Evolutionary conservation across 2,888 invertebrate species (phyloP), one percentile per base, ranked within the genome.

Genomic region (Acanthacorydalis orientalis): DNA sequence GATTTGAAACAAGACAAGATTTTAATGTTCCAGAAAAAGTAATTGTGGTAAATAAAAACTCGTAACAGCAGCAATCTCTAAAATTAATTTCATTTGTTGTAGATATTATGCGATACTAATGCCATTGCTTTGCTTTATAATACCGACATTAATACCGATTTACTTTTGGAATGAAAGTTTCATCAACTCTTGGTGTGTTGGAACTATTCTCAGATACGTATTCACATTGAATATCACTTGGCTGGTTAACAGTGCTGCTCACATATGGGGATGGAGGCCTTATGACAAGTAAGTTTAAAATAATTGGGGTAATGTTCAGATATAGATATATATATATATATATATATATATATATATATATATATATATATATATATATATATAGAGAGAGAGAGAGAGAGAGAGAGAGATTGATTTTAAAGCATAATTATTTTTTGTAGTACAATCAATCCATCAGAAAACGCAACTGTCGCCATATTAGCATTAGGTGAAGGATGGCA

Each of bases 401-500:
- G 2, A 37, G 37, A 4, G 3, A 7, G n/a, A 4, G 11, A 37
- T 37, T 11, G 7, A 11, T 4, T 12, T 37, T 12, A 7, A 9
- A 39, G 6, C 4, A 15, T 3, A 4, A 1, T 8, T 34, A 15
- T 34, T 15, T 33, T 33, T 59, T 59, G 43, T 65, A 84, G 88
- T 55, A 68, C 70, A 60, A 83, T 92, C 57, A 83, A 78, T 62
- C 89, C 92, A 0, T 69, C 75, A 0, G 82, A 92, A 65, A 90
- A 86, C 61, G 70, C 73, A 53, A 66, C 71, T 1, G 89, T 91
- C 0, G 77, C 87, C 0, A 57, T 83, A 0, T 58, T 80, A 16
- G 78, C 86, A 0, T 70, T 85, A 65, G 89, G 89, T 1, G 89
- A 89, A 64, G 92, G 92, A 4, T 93, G 88, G 84, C 92, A 92